These are phyloP conservation scores for Cataglyphis hispanica DNA, from an alignment of 1,140 invertebrate species.

Conservation along the genomic window DNA sequence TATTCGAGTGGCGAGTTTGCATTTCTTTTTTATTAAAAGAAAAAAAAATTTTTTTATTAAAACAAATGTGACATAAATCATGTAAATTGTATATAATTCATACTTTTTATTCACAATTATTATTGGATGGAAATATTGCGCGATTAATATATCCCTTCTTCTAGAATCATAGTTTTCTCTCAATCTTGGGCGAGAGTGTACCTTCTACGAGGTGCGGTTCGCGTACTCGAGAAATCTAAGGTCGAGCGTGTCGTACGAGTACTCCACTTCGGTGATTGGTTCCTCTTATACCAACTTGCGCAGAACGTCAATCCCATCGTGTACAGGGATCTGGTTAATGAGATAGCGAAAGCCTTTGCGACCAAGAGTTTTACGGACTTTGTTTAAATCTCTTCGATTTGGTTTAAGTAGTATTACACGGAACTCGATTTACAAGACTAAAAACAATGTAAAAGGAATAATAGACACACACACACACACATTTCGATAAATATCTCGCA, in stretches of 20 bases:
- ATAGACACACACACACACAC: background rate
- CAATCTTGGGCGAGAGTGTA: conserved; percentile 85
- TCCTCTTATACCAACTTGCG: conserved; percentile 82
- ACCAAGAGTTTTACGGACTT: conserved; percentile 59
- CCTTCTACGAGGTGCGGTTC: conserved; percentile 87
- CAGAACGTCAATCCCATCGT: conserved; percentile 83
- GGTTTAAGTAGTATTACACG: conserved; percentile 46
- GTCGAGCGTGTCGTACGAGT: conserved; percentile 71
- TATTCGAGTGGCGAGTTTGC: background rate
- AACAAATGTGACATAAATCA: background rate
- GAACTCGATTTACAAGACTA: conserved; percentile 49
- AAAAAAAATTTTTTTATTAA: too few relatives aligned
- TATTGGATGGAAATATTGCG: background rate
- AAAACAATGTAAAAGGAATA: conserved; percentile 3
- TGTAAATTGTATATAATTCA: background rate
- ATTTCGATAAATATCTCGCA: background rate
- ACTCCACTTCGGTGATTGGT: conserved; percentile 84
- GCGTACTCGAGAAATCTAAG: conserved; percentile 74
- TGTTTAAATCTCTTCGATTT: conserved; percentile 11
- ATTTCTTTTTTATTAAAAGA: conserved; percentile 1
- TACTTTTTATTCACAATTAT: background rate
- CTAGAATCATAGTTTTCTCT: conserved; percentile 85
- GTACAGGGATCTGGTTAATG: conserved; percentile 81
- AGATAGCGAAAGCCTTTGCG: conserved; percentile 74
- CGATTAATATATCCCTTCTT: conserved; percentile 6